Evolutionary conservation across 92 coral and sea anemone species (phyloP), one percentile per base, ranked within the genome.

Genomic region (Plumapathes pennacea): DNA sequence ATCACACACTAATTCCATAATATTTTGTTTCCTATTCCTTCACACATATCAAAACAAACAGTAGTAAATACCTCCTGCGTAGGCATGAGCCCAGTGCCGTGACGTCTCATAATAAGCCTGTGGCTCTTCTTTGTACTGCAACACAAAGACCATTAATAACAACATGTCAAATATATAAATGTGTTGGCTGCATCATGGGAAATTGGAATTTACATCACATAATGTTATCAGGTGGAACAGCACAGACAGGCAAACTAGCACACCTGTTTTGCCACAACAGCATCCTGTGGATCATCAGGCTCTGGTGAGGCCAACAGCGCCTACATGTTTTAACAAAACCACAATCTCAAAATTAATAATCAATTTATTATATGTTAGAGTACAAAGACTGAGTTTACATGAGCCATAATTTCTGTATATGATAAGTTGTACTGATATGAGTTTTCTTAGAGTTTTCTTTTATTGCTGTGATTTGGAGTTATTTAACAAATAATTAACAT

Each of bases 241-340:
- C 40, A 25, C 14, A 5, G 40, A 14, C n/a, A n/a, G n/a, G n/a
- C n/a, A 20, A 12, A 26, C 25, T 42, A 10, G 18, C 13, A 8
- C 49, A 90, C 97, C 84, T 91, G 97, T 31, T 74, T 73, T 14
- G 97, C 97, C 2, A 91, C 97, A 20, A 91, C 97, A 44, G 97
- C 97, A 88, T 91, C 97, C 54, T 91, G 97, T 4, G 97, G 97
- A 38, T 91, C 97, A 47, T 91, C 96, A 15, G 97, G 97, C 61
- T 91, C 97, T 28, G 96, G 91, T 10, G 97, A 85, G 0, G 97
- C 95, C 28, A 91, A 63, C 38, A 91, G 55, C 50, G 95, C 74
- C 97, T 91, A 71, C 3, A 54, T 24, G 64, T 1, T 22, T 46
- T 41, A 23, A 63, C 12, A 23, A 10, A 13, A 44, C 2, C 37